These are phyloP conservation scores for Bufo gargarizans DNA, from an alignment of 2,113 vertebrate genomes.

Conservation along the genomic window DNA sequence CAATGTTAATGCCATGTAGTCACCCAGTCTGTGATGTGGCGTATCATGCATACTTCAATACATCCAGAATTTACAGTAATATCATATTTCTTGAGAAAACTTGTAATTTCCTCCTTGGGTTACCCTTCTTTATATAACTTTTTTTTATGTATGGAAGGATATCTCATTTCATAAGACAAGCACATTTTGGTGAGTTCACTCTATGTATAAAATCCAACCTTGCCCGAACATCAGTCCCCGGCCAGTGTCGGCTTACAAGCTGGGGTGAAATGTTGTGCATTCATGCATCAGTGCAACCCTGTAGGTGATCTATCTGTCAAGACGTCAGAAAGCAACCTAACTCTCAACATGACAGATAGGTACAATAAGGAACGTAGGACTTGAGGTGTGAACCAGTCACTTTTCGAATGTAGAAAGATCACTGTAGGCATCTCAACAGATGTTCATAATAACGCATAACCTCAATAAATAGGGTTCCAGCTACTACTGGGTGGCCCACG, in stretches of 20 bases:
- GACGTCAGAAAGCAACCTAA: background rate
- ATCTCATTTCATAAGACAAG: constrained; percentile 35
- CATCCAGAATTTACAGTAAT: constrained; percentile 12
- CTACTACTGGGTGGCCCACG: no score
- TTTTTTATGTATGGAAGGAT: constrained; percentile 45
- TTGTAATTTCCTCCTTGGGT: constrained; percentile 3
- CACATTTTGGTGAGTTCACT: constrained; percentile 23
- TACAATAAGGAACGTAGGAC: background rate
- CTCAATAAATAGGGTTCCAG: background rate
- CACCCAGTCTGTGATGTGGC: background rate
- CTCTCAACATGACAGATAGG: background rate
- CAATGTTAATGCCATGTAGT: background rate
- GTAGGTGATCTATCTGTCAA: background rate
- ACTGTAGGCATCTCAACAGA: background rate
- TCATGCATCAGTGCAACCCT: background rate
- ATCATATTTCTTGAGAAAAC: background rate
- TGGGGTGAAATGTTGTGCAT: background rate
- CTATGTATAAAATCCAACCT: constrained; percentile 17
- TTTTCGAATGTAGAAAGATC: background rate
- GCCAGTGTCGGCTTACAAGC: background rate
- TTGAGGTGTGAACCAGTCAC: background rate
- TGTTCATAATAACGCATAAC: background rate
- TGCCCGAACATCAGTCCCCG: background rate
- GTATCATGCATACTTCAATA: background rate
- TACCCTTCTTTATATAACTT: constrained; percentile 48